phyloP scores from a whole-genome alignment of 2,888 invertebrate species.

The Leptopilina myrica region DNA sequence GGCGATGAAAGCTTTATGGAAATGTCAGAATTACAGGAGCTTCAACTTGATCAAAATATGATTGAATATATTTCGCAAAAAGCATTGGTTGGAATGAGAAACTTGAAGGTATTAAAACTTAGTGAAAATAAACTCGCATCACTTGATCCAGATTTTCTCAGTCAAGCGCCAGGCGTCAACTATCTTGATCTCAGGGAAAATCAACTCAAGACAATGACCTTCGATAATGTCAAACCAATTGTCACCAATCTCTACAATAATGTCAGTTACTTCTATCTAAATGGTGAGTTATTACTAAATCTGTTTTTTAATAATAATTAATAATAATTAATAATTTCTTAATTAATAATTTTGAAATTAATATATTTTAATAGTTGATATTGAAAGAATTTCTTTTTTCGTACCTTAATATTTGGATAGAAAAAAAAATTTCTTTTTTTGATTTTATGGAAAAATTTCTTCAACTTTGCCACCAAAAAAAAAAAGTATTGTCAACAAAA shows the following conservation, averaged over 20 bases:
- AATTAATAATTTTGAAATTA: too few species aligned
- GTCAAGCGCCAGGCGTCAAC: slow-evolving; percentile 84
- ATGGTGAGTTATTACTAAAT: slow-evolving; percentile 81
- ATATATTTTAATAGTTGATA: too few species aligned
- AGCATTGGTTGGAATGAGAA: slow-evolving; percentile 86
- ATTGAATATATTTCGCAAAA: slow-evolving; percentile 86
- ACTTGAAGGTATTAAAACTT: slow-evolving; percentile 84
- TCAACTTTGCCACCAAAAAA: too few species aligned
- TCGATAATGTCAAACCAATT: slow-evolving; percentile 87
- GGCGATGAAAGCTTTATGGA: slow-evolving; percentile 89
- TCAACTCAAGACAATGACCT: slow-evolving; percentile 86
- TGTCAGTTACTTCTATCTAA: slow-evolving; percentile 86
- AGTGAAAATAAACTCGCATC: slow-evolving; percentile 86
- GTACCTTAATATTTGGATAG: too few species aligned
- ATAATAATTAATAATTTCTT: too few species aligned
- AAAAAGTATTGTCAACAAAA: too few species aligned
- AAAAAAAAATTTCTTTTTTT: too few species aligned
- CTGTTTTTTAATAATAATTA: too few species aligned
- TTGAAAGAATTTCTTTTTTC: too few species aligned
- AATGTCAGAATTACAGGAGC: slow-evolving; percentile 84
- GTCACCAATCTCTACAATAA: slow-evolving; percentile 86
- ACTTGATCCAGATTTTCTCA: slow-evolving; percentile 85
- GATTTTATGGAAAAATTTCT: too few species aligned
- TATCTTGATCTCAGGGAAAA: slow-evolving; percentile 88
- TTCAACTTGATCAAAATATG: slow-evolving; percentile 84